phyloP scores from a whole-genome alignment of 2,113 vertebrate genomes.

The Baryphthengus martii region DNA sequence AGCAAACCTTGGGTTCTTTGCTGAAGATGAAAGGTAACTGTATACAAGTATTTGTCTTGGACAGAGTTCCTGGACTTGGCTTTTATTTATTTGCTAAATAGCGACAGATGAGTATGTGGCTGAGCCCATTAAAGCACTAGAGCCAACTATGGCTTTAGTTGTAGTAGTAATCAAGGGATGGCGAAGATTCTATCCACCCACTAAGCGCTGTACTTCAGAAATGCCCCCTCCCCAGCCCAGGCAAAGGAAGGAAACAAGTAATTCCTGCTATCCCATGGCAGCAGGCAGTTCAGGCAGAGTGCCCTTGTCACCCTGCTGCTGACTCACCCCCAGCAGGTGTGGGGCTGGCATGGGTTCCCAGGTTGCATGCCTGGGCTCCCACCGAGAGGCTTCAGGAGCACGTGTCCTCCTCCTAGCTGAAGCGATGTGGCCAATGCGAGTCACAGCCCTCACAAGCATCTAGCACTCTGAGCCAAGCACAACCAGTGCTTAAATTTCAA shows the following conservation, averaged over 20 bases:
- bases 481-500: not conserved
- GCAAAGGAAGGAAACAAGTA: not conserved
- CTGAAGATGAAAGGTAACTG: constrained; percentile 81
- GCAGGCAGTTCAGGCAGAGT: not conserved
- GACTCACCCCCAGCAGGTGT: not conserved
- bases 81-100: not conserved
- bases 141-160: not conserved
- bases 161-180: not conserved
- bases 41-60: not conserved
- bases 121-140: not conserved
- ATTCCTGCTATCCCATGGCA: not conserved
- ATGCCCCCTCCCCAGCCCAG: not conserved
- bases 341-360: not conserved
- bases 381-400: not conserved
- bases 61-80: not conserved
- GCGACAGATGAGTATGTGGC: not conserved
- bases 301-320: not conserved
- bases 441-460: not conserved
- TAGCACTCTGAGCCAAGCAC: not conserved
- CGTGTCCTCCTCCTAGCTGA: not conserved
- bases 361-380: not conserved
- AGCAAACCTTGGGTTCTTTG: constrained; percentile 74
- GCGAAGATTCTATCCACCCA: not conserved
- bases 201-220: not conserved
- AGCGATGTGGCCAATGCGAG: fast-evolving